A percentile compares a stretch with the other conserved stretches of the same genome.
Conservation (phyloP, 1,140 invertebrate species). For the Drosophila persimilis region DNA sequence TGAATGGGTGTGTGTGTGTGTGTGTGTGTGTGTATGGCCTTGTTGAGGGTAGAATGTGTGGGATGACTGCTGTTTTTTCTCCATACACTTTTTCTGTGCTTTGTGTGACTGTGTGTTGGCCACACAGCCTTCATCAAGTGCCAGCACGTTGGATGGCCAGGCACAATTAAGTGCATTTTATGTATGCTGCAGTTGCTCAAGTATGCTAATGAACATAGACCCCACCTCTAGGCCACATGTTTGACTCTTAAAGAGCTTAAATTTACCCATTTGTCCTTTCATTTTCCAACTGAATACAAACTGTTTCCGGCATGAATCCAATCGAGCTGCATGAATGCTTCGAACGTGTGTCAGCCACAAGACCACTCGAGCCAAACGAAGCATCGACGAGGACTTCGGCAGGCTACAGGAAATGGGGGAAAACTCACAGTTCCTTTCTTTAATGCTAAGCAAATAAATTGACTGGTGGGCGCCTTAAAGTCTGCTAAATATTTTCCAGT, state of each 20-base stretch:
- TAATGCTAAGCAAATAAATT: not conserved
- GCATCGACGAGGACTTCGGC: not conserved
- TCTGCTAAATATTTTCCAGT: slow-evolving; percentile 12
- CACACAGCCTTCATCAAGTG: slow-evolving; percentile 52
- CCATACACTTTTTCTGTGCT: not conserved
- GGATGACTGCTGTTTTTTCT: slow-evolving; percentile 3
- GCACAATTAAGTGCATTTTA: slow-evolving; percentile 77
- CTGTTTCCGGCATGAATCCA: slow-evolving; percentile 5
- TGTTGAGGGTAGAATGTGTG: slow-evolving; percentile 1
- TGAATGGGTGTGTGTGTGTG: slow-evolving; percentile 6
- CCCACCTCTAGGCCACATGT: not conserved
- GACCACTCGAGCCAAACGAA: slow-evolving; percentile 29
- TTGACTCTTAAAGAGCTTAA: slow-evolving; percentile 31
- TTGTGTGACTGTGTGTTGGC: not conserved
- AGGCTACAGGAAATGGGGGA: not conserved
- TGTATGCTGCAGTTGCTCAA: slow-evolving; percentile 74
- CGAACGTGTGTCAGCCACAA: slow-evolving; percentile 28
- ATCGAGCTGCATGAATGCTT: slow-evolving; percentile 35
- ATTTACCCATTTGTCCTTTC: not conserved
- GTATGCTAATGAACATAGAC: slow-evolving; percentile 64
- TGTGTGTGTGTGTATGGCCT: slow-evolving; percentile 32
- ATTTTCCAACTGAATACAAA: too few relatives aligned
- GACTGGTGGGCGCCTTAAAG: slow-evolving; percentile 36
- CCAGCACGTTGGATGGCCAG: slow-evolving; percentile 66
- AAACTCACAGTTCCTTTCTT: slow-evolving; percentile 5